phyloP scores from a whole-genome alignment of 1,140 invertebrate species.

The Lasaia peninsularis region DNA sequence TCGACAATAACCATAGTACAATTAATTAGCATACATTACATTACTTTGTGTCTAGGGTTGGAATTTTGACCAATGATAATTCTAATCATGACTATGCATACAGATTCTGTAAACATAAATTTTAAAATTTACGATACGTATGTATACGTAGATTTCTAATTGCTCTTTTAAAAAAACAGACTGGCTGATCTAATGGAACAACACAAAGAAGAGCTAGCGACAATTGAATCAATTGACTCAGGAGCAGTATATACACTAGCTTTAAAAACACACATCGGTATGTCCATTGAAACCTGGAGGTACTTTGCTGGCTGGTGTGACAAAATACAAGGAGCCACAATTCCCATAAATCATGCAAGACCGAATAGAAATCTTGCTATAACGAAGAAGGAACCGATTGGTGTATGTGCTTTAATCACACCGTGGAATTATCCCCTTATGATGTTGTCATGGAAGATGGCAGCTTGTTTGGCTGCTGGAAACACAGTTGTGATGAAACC shows the following conservation, averaged over 20 bases:
- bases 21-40: no score
- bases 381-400: conserved; percentile 93
- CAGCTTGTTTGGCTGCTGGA: conserved; percentile 95
- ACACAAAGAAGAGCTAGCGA: conserved; percentile 95
- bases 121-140: no score
- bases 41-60: no score
- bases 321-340: conserved; percentile 94
- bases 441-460: conserved; percentile 99
- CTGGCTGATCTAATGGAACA: conserved; percentile 96
- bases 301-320: conserved; percentile 97
- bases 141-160: background rate
- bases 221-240: conserved; percentile 94
- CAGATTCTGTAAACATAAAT: no score
- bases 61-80: no score
- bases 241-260: conserved; percentile 97
- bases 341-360: conserved; percentile 92
- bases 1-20: no score
- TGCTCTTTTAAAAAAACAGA: conserved; percentile 56
- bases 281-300: conserved; percentile 95
- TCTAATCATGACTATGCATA: no score
- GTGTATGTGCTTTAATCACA: conserved; percentile 95
- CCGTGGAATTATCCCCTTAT: conserved; percentile 99
- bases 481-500: conserved; percentile 97
- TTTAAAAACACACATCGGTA: conserved; percentile 95
- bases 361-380: conserved; percentile 93